Percentiles rank a stretch among this genome's conserved stretches.
These are phyloP conservation scores for Panthera uncia DNA, from an alignment of 2,113 vertebrate genomes.

Conservation along the genomic window DNA sequence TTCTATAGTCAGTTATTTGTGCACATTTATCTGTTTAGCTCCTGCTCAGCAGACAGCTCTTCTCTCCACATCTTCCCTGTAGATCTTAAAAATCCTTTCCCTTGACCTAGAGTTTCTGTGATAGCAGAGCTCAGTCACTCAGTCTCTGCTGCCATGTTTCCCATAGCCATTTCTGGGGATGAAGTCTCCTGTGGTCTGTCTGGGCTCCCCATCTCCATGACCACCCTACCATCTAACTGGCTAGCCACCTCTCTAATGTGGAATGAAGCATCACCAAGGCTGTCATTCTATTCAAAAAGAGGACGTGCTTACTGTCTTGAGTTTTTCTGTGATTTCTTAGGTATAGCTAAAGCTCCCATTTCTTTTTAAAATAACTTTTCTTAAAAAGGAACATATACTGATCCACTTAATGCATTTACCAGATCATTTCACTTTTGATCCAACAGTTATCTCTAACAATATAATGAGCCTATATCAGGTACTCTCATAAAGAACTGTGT, in stretches of 20 bases:
- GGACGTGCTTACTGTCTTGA: conserved; percentile 47
- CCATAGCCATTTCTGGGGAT: conserved; percentile 23
- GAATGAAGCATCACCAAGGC: not conserved
- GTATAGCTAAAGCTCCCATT: conserved; percentile 49
- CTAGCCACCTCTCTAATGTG: conserved; percentile 59
- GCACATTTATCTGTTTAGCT: conserved; percentile 75
- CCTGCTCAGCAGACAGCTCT: conserved; percentile 70
- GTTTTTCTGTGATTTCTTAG: conserved; percentile 67
- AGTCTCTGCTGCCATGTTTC: conserved; percentile 35
- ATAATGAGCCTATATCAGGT: not conserved
- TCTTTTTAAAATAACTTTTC: conserved; percentile 45
- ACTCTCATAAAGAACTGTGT: not conserved
- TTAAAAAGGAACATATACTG: conserved; percentile 42
- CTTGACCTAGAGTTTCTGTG: conserved; percentile 62
- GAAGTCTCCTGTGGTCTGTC: conserved; percentile 47
- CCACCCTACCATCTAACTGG: not conserved
- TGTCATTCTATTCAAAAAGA: conserved; percentile 53
- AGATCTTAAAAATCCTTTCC: conserved; percentile 59
- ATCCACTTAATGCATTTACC: conserved; percentile 60
- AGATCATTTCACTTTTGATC: conserved; percentile 69
- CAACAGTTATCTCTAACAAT: not conserved
- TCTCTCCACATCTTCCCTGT: conserved; percentile 58
- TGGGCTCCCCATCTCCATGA: not conserved
- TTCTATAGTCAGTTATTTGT: conserved; percentile 71
- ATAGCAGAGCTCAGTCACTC: conserved; percentile 63